These are phyloP conservation scores for Aphelocoma coerulescens DNA, from an alignment of 2,113 vertebrate species.

Conservation along the genomic window DNA sequence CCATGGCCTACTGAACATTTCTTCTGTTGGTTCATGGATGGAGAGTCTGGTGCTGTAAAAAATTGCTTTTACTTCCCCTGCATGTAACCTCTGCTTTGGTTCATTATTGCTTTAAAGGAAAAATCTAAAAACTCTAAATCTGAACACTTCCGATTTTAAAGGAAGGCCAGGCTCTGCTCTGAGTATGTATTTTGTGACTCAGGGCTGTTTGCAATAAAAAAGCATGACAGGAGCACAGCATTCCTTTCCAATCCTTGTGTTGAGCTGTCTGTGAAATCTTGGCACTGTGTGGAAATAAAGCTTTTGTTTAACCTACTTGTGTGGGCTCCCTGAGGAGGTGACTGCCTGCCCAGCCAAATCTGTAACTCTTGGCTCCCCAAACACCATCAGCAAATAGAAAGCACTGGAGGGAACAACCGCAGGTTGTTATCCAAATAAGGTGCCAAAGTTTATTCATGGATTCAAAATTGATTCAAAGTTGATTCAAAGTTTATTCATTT, in stretches of 20 bases:
- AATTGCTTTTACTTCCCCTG: neutral
- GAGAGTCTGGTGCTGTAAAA: neutral
- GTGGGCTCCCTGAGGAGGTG: constrained; percentile 42
- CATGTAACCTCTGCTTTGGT: neutral
- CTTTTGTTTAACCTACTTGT: constrained; percentile 60
- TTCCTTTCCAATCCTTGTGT: constrained; percentile 23
- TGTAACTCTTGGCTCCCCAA: neutral
- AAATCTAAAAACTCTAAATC: neutral
- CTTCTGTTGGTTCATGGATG: neutral
- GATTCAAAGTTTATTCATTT: neutral
- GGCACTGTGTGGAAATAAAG: constrained; percentile 30
- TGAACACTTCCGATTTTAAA: neutral
- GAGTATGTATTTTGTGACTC: neutral
- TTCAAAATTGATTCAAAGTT: neutral
- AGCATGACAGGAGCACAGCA: neutral
- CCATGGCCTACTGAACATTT: neutral
- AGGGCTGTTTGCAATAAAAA: constrained; percentile 1
- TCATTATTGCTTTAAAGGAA: neutral
- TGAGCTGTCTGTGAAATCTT: neutral
- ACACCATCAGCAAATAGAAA: neutral
- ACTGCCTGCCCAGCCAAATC: neutral
- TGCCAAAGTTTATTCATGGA: neutral
- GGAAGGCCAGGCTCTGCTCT: neutral
- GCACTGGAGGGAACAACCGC: neutral
- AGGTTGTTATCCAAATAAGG: neutral